These are phyloP conservation scores for Falco punctatus DNA, from an alignment of 2,113 vertebrate genomes.

Conservation along the genomic window DNA sequence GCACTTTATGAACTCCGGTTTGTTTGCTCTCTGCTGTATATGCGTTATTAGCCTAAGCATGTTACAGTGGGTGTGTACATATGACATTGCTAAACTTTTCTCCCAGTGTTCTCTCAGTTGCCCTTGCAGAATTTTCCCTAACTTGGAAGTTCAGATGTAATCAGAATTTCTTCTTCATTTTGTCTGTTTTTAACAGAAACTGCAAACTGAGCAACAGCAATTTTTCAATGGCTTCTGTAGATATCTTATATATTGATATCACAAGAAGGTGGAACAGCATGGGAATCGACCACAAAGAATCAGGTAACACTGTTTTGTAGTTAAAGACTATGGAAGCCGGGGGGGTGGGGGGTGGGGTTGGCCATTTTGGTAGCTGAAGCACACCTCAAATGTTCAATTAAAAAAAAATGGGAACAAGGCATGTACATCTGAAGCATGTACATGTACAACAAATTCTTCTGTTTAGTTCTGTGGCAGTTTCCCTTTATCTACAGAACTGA, in stretches of 20 bases:
- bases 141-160: background rate
- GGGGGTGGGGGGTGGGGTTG: background rate
- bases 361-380: background rate
- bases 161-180: background rate
- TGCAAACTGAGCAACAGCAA: conserved; percentile 90
- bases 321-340: background rate
- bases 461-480: background rate
- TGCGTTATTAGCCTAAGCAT: background rate
- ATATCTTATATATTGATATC: conserved; percentile 98
- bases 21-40: background rate
- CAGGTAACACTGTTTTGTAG: conserved; percentile 75
- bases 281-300: conserved; percentile 83
- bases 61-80: background rate
- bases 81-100: background rate
- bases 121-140: background rate
- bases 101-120: background rate
- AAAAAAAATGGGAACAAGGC: background rate
- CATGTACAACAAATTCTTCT: background rate
- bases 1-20: background rate
- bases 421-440: background rate
- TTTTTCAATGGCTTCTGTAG: conserved; percentile 92
- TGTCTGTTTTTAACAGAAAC: conserved; percentile 76
- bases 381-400: background rate
- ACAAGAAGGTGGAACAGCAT: conserved; percentile 87
- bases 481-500: background rate